Evolutionary conservation across 2,797 vertebrate genomes (phyloP).

Genomic region (Myotis vivesi): DNA sequence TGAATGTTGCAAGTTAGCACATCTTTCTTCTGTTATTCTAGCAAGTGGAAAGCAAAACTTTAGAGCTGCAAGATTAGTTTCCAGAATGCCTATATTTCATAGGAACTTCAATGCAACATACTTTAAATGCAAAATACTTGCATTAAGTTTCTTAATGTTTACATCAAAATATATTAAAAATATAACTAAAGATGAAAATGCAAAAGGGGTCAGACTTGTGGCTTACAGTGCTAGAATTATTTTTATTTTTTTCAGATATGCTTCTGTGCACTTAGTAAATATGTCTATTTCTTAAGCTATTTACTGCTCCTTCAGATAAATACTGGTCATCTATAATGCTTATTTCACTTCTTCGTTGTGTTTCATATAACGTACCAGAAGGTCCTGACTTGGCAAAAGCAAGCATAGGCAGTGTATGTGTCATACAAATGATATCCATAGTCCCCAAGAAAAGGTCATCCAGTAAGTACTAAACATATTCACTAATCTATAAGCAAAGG

Average conservation of each 20-base stretch:
- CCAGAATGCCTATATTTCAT: not conserved
- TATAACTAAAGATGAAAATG: not conserved
- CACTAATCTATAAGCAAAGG: conserved; percentile 33
- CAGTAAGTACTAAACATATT: conserved; percentile 16
- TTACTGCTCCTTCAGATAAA: not conserved
- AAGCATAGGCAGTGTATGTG: not conserved
- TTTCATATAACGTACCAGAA: not conserved
- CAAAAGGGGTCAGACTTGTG: not conserved
- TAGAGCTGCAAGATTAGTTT: not conserved
- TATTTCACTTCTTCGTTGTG: not conserved
- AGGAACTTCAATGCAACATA: not conserved
- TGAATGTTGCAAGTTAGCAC: not conserved
- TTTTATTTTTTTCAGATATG: not conserved
- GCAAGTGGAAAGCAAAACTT: not conserved
- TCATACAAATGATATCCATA: not conserved
- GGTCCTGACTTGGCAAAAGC: not conserved
- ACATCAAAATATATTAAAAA: not conserved
- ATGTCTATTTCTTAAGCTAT: not conserved
- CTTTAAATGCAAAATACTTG: not conserved
- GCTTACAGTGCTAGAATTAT: not conserved
- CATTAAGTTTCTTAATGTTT: not conserved
- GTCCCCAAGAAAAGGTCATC: conserved; percentile 46
- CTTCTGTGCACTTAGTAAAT: not conserved
- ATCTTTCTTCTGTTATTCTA: not conserved
- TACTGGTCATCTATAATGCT: not conserved